phyloP scores from a whole-genome alignment of 2,113 vertebrate species.

The Guaruba guarouba region DNA sequence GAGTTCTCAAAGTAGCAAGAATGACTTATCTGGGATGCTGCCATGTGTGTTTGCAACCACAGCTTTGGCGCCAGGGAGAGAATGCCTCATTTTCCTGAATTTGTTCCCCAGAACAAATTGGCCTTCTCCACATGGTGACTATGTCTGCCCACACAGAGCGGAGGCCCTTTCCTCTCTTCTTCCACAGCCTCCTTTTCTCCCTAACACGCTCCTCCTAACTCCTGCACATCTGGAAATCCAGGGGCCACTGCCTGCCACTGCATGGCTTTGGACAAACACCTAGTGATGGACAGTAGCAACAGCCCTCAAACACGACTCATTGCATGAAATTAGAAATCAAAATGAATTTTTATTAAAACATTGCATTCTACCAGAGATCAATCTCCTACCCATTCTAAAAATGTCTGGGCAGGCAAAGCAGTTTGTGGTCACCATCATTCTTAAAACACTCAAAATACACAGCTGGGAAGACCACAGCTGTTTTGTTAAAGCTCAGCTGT shows the following conservation, averaged over 20 bases:
- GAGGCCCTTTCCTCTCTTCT: not conserved
- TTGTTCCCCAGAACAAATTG: not conserved
- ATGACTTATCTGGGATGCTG: not conserved
- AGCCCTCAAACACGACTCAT: not conserved
- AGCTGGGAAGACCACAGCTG: not conserved
- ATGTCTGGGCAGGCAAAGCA: not conserved
- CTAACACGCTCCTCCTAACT: not conserved
- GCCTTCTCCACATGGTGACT: not conserved
- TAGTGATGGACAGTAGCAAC: not conserved
- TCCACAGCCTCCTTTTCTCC: not conserved
- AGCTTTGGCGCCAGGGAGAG: not conserved
- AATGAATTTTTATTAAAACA: not conserved
- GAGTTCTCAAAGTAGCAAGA: not conserved
- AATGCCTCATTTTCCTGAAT: not conserved
- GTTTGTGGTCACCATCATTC: not conserved
- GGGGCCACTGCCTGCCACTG: not conserved
- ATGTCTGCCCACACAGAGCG: not conserved
- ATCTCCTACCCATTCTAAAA: not conserved
- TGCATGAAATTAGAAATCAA: not conserved
- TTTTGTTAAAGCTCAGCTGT: not conserved
- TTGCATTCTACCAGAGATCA: not conserved
- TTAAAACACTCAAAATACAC: not conserved
- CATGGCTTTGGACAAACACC: fast-evolving
- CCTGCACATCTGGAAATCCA: not conserved
- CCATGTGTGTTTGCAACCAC: not conserved